Base-by-base conservation (phyloP, 2,797 vertebrate species). In the Carapus acus region DNA sequence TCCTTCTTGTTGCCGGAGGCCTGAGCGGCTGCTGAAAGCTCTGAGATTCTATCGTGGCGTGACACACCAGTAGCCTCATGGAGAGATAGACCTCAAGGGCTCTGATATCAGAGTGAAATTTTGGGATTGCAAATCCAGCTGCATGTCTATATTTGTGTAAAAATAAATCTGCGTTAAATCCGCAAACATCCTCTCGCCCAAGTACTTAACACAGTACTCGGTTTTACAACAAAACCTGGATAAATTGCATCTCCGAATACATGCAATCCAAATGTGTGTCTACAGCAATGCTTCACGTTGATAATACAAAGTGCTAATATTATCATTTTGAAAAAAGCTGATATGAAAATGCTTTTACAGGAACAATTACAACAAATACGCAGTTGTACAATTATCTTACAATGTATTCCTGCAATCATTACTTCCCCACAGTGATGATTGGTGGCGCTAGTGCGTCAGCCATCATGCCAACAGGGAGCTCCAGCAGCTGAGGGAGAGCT, bases 401-500 rank as follows among this genome's bases (percentile, higher is more conserved):
- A 42, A 2, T 33, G 43, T 39, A 54, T 57, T 63, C 57, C 56
- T 48, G 51, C 68, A 67, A 42, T 67, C 67, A 62, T 57, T 66
- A 48, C 57, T 62, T 73, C 59, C 27, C 52, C 58, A 44, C 65
- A 60, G 40, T 27, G 63, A 60, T 66, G 66, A 81, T 63, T 70
- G 82, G 80, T 83, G 80, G 77, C 77, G 79, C 79, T 78, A 75
- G 73, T 71, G 81, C 29, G 63, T 75, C 57, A 80, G 79, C 71
- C 64, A 62, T 73, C 62, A 64, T 40, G 46, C 58, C 47, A 31
- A 58, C 46, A 48, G 75, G 71, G 84, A 84, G 86, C 81, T 88
- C 84, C 88, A 85, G 82, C 85, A 84, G 85, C 73, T 77, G 67
- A 77, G 88, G 88, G 82, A 88, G 89, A 91, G 88, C 90, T 82